A percentile compares a stretch with the other conserved stretches of the same genome.
Evolutionary conservation across 2,113 vertebrate species (phyloP).

Genomic region (Cromileptes altivelis): DNA sequence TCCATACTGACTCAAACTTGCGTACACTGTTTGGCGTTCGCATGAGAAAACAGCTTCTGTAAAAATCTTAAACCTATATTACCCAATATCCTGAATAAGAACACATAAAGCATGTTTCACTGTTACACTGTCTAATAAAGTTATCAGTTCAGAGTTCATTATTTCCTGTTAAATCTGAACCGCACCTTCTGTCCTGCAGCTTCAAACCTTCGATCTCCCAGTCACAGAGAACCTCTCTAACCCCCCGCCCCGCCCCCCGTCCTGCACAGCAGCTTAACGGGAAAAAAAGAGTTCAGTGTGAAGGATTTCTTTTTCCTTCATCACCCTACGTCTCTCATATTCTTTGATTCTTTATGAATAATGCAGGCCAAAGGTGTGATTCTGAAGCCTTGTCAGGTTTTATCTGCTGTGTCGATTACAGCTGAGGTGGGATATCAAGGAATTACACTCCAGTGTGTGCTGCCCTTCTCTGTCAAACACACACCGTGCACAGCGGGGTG

Average conservation of each 20-base stretch:
- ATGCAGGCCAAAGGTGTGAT: constrained; percentile 30
- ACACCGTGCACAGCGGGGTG: neutral
- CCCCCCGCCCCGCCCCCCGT: neutral
- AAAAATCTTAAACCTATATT: too few species aligned
- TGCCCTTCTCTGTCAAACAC: neutral
- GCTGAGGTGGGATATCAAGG: constrained; percentile 49
- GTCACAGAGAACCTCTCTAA: too few species aligned
- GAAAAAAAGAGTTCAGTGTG: neutral
- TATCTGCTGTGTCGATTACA: constrained; percentile 46
- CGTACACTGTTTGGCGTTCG: too few species aligned
- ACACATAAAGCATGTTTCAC: too few species aligned
- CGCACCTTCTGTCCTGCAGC: too few species aligned
- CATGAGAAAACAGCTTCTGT: too few species aligned
- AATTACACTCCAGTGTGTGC: constrained; percentile 6
- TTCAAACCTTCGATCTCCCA: too few species aligned
- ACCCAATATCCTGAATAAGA: too few species aligned
- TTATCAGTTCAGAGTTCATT: too few species aligned
- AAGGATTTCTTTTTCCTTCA: constrained; percentile 19
- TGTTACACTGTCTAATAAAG: too few species aligned
- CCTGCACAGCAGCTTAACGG: neutral
- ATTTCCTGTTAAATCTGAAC: too few species aligned
- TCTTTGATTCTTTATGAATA: constrained; percentile 52
- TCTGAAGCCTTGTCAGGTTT: constrained; percentile 42
- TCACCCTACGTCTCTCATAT: constrained; percentile 13
- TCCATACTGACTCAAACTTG: too few species aligned